Evolutionary conservation across 2,888 invertebrate species (phyloP), one percentile per base, ranked within the genome.

Genomic region (Lycophotia porphyrea): DNA sequence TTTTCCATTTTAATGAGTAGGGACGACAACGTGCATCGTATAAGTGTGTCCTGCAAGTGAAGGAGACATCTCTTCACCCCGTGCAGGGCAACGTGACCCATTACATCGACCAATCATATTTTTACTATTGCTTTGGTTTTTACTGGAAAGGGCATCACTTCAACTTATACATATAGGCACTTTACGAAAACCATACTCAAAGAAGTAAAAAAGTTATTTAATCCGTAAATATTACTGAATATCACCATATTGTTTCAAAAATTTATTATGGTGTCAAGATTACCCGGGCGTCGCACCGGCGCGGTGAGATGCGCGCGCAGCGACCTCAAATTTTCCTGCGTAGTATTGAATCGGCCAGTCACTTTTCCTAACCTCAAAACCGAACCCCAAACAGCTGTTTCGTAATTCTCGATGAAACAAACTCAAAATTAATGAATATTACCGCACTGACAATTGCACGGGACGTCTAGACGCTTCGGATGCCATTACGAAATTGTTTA

Each of bases 291-390:
- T 72, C 87, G 88, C 88, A 84, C 88, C 87, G 73, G 76, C 78
- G 91, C 93, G 92, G 91, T 82, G 73, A 75, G 88, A 69, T 96
- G 96, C 96, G 96, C 96, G 96, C 96, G 96, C 96, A 96, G 78
- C 87, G 80, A 84, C 91, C 88, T 87, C 88, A 88, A 89, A 90
- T 80, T 90, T 90, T 90, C 90, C 89, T 85, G 85, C 81, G 72
- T 84, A 89, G 90, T 94, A 96, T 96, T 92, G 96, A 96, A 95
- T 94, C 89, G 85, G 92, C 92, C 90, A 94, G 94, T 94, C 94
- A 94, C 90, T 92, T 92, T 92, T 93, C 93, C 92, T 96, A 96
- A 96, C 96, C 96, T 96, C 92, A 93, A 95, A 94, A 85, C 74
- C 82, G 82, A 79, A 87, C 85, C 83, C 83, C 87, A 89, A 95